Percentiles rank a stretch among this genome's conserved stretches.
Evolutionary conservation across 2,888 invertebrate species (phyloP).

Genomic region (Minunthozetes semirufus): DNA sequence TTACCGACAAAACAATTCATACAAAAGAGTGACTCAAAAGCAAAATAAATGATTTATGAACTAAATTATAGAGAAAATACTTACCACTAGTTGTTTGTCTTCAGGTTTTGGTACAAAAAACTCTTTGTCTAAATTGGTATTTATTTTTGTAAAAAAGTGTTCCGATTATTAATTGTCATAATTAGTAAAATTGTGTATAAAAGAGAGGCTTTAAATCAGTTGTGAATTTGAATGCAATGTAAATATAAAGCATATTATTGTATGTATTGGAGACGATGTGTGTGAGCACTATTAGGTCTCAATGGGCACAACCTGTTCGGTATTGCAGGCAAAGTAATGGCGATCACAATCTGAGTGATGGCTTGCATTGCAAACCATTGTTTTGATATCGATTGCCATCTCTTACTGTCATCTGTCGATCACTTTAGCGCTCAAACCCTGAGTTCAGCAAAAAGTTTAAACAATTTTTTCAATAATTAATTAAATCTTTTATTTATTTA

Average conservation of each 20-base stretch:
- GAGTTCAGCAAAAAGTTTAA: background rate
- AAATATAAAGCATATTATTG: background rate
- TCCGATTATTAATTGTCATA: background rate
- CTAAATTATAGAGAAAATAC: background rate
- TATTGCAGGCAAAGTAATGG: background rate
- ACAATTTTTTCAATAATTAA: background rate
- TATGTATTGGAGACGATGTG: background rate
- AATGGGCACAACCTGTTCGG: conserved; percentile 12
- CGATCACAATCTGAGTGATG: background rate
- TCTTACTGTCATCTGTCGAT: conserved; percentile 6
- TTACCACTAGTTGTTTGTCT: background rate
- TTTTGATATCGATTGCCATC: background rate
- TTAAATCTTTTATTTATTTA: background rate
- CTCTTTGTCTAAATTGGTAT: background rate
- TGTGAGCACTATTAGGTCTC: background rate
- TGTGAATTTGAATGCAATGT: background rate
- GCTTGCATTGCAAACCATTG: background rate
- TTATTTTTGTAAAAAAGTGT: background rate
- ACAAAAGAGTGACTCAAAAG: background rate
- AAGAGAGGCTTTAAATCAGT: background rate
- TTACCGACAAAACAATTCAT: background rate
- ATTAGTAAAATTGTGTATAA: too few species aligned
- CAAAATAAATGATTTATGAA: background rate
- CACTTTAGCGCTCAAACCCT: background rate
- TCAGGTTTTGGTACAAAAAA: background rate